These are phyloP conservation scores for Mustela lutreola DNA, from an alignment of 2,113 vertebrate genomes.

Conservation along the genomic window DNA sequence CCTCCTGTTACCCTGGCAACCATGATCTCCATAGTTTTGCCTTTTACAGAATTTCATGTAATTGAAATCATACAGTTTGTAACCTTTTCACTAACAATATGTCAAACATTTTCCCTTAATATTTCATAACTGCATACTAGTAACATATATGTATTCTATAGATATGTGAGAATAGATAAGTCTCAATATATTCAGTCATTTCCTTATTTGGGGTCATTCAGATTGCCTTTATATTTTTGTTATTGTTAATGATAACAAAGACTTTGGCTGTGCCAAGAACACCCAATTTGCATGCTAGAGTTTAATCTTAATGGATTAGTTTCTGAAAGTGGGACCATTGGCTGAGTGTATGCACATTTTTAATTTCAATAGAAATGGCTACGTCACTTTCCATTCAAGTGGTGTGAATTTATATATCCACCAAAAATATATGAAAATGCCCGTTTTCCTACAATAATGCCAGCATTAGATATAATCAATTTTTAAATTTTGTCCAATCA, in stretches of 20 bases:
- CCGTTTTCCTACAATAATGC: neutral
- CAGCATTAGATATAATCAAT: neutral
- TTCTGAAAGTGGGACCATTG: neutral
- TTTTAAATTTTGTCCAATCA: neutral
- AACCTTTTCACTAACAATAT: neutral
- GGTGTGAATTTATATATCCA: neutral
- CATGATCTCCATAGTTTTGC: neutral
- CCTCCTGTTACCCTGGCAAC: neutral
- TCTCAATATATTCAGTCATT: neutral
- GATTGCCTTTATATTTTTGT: neutral
- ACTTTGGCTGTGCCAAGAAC: neutral
- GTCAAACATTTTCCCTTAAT: neutral
- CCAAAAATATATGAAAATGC: neutral
- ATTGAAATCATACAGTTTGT: neutral
- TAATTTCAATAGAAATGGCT: neutral
- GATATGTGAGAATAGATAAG: neutral
- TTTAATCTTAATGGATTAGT: neutral
- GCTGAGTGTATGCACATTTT: neutral
- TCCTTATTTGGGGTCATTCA: constrained; percentile 14
- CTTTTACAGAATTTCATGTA: neutral
- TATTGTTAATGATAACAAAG: neutral
- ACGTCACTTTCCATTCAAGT: neutral
- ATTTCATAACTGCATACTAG: neutral
- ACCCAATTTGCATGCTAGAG: neutral
- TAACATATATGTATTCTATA: neutral